Evolutionary conservation across 2,888 invertebrate genomes (phyloP).

Genomic region (Platycheirus rosarum): DNA sequence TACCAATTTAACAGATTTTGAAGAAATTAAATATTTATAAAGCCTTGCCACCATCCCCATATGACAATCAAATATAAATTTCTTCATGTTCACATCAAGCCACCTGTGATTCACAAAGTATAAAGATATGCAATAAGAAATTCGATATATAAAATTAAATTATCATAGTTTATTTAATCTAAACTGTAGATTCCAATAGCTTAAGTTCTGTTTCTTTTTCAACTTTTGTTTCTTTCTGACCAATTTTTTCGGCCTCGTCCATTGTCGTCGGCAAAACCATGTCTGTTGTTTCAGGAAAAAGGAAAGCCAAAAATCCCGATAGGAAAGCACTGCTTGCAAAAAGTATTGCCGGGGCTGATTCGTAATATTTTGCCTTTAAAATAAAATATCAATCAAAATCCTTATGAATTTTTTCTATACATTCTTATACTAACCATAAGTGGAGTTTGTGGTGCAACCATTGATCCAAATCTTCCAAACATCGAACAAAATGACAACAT

Average conservation of each 20-base stretch:
- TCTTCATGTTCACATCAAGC: too few relatives aligned
- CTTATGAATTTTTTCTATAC: too few relatives aligned
- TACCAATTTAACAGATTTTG: too few relatives aligned
- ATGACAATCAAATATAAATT: too few relatives aligned
- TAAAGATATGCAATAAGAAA: too few relatives aligned
- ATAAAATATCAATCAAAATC: too few relatives aligned
- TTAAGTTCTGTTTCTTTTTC: background rate
- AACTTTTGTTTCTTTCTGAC: constrained; percentile 2
- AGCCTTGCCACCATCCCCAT: too few relatives aligned
- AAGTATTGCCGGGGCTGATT: constrained; percentile 84
- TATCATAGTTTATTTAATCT: background rate
- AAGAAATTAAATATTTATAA: too few relatives aligned
- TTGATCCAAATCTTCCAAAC: constrained; percentile 87
- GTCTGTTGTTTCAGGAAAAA: constrained; percentile 86
- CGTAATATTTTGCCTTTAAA: constrained; percentile 83
- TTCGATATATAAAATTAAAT: too few relatives aligned
- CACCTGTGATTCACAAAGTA: background rate
- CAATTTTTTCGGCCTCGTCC: constrained; percentile 84
- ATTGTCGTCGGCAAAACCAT: constrained; percentile 86
- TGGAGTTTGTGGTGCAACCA: constrained; percentile 84
- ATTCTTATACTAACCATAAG: constrained; percentile 7
- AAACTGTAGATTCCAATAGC: background rate
- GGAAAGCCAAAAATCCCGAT: constrained; percentile 84
- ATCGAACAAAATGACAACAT: constrained; percentile 87
- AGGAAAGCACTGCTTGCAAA: constrained; percentile 85